Base-by-base conservation (phyloP, 2,888 invertebrate genomes). In the Athalia cordata region DNA sequence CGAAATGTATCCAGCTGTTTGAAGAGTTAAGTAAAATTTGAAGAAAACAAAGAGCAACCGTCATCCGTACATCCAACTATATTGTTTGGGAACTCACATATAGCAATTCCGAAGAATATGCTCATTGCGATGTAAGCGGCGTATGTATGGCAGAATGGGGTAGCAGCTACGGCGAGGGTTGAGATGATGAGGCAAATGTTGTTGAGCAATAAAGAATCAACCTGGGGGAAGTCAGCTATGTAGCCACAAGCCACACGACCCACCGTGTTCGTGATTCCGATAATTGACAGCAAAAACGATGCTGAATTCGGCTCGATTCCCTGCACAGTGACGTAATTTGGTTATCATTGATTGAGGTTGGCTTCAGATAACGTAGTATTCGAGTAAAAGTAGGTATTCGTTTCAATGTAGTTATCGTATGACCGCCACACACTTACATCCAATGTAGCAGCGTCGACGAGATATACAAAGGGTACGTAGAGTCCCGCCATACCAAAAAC, bases 401-500 rank as follows among this genome's bases (percentile, higher is more conserved):
- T n/a, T n/a, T n/a, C n/a, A 29, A 29, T 29, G 29, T 29, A 29
- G 0, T 29, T 29, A 29, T 29, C 29, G 29, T 29, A 29, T 29
- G 29, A 29, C 29, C 29, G 29, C 2, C 29, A 2, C n/a, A 55
- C 4, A 70, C 72, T 59, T n/a, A 72, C 72, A 43, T 43, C 4
- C 9, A n/a, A 43, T 5, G 13, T 92, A 9, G 96, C 96, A 77
- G 95, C 95, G 85, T 97, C 96, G 45, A 97, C 96, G 77, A 99
- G 93, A 89, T 97, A 99, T 70, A 98, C 96, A 90, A 98, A 99
- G 59, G 99, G 99, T 83, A 99, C 97, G 90, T 98, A 98, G 77
- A 99, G 94, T 82, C 99, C 99, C 77, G 98, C 96, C 96, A 99
- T 98, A 85, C 99, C 99, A 89, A 99, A 97, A 79, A 99, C 93